These are phyloP conservation scores for Plagodis pulveraria DNA, from an alignment of 2,888 invertebrate species.

Conservation along the genomic window DNA sequence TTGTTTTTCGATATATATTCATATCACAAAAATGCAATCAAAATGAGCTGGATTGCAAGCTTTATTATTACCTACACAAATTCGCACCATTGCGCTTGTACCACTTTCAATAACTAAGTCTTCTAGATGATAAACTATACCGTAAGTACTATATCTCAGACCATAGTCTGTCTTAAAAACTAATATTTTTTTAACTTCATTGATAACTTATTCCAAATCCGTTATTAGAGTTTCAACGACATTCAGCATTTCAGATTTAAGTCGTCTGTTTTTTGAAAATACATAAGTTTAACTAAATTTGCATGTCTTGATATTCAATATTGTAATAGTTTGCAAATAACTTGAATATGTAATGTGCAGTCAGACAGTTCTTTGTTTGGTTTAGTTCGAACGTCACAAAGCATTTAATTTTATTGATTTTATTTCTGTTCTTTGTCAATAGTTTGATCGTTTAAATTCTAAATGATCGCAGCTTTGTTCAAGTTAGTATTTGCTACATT, in stretches of 20 bases:
- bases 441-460: slow-evolving; percentile 25
- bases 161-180: background rate
- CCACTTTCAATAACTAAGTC: slow-evolving; percentile 13
- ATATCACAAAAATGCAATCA: background rate
- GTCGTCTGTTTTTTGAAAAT: slow-evolving; percentile 31
- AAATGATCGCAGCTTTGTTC: slow-evolving; percentile 13
- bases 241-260: slow-evolving; percentile 26
- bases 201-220: background rate
- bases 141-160: slow-evolving; percentile 9
- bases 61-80: slow-evolving; percentile 83
- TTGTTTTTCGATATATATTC: too few species aligned
- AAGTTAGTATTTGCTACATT: slow-evolving; percentile 12
- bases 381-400: slow-evolving; percentile 40
- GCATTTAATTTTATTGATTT: slow-evolving; percentile 50
- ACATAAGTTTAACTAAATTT: slow-evolving; percentile 48
- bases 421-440: slow-evolving; percentile 37
- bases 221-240: slow-evolving; percentile 25
- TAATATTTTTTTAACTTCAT: background rate
- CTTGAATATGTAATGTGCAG: slow-evolving; percentile 62
- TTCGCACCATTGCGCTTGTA: slow-evolving; percentile 66
- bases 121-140: slow-evolving; percentile 5
- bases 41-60: slow-evolving; percentile 20
- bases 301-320: slow-evolving; percentile 63
- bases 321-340: slow-evolving; percentile 59
- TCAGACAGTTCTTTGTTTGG: slow-evolving; percentile 40